Percentiles rank a stretch among this genome's conserved stretches.
phyloP scores from a whole-genome alignment of 2,113 vertebrate species.

The Helogale parvula region DNA sequence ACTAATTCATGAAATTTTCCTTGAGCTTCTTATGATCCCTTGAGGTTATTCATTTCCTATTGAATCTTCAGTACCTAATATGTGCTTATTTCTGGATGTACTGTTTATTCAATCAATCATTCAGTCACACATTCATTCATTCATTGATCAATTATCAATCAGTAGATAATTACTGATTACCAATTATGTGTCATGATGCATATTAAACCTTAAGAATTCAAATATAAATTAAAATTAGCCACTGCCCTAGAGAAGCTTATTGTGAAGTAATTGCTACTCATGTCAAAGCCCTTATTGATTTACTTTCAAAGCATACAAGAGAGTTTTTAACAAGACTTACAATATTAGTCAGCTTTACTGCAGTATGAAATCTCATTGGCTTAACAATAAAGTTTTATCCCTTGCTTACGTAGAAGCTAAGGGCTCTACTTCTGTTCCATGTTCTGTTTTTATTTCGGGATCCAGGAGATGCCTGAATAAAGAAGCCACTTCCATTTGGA shows the following conservation, averaged over 20 bases:
- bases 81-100: not conserved
- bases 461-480: not conserved
- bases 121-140: not conserved
- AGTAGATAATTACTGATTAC: not conserved
- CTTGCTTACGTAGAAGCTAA: not conserved
- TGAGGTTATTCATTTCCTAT: not conserved
- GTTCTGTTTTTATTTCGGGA: not conserved
- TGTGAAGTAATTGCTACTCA: slow-evolving; percentile 43
- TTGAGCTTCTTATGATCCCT: not conserved
- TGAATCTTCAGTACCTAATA: not conserved
- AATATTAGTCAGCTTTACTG: not conserved
- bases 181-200: not conserved
- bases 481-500: not conserved
- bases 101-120: not conserved
- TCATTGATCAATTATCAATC: not conserved
- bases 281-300: slow-evolving; percentile 45
- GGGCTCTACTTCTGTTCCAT: not conserved
- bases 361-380: not conserved
- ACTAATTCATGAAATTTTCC: not conserved
- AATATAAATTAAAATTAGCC: slow-evolving; percentile 39
- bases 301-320: not conserved
- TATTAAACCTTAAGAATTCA: slow-evolving; percentile 1
- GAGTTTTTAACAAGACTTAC: not conserved
- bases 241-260: not conserved
- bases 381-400: not conserved